Evolutionary conservation across 2,797 vertebrate species (phyloP).

Genomic region (Salarias fasciatus): DNA sequence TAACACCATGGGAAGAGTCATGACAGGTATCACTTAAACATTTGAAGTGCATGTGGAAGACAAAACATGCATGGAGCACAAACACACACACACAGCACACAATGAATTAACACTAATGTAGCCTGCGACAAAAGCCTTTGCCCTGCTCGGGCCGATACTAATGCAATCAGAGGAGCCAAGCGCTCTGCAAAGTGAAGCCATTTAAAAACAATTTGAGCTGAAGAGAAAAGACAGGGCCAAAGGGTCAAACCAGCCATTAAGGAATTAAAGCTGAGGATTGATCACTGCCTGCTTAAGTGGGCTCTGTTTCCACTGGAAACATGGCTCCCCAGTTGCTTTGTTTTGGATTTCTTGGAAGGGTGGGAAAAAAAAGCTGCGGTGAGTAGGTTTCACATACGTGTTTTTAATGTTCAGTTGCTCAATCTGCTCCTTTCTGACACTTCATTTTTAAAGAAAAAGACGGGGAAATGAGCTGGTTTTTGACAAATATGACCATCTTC

Average conservation of each 20-base stretch:
- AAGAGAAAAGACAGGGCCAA: conserved; percentile 58
- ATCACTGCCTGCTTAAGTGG: conserved; percentile 55
- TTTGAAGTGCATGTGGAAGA: too few species aligned
- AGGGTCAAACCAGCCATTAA: conserved; percentile 70
- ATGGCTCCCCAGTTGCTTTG: conserved; percentile 12
- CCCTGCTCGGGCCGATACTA: conserved; percentile 53
- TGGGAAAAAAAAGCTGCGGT: neutral
- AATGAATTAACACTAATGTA: conserved; percentile 70
- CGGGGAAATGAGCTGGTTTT: neutral
- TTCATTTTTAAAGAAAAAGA: neutral
- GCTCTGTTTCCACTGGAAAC: conserved; percentile 45
- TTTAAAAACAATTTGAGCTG: conserved; percentile 69
- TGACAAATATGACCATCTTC: too few species aligned
- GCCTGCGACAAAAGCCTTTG: conserved; percentile 56
- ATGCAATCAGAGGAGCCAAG: conserved; percentile 69
- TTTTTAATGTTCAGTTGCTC: neutral
- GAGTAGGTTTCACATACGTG: conserved; percentile 5
- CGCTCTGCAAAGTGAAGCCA: conserved; percentile 65
- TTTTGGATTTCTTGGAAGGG: conserved; percentile 10
- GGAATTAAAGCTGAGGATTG: conserved; percentile 64
- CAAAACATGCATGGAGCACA: neutral
- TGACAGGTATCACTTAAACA: too few species aligned
- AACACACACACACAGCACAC: conserved; percentile 29
- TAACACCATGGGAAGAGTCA: too few species aligned
- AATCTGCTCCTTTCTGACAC: too few species aligned